Percentiles rank a stretch among this genome's conserved stretches.
Conservation (phyloP, 2,797 vertebrate species). For the Darevskia nairensis region DNA sequence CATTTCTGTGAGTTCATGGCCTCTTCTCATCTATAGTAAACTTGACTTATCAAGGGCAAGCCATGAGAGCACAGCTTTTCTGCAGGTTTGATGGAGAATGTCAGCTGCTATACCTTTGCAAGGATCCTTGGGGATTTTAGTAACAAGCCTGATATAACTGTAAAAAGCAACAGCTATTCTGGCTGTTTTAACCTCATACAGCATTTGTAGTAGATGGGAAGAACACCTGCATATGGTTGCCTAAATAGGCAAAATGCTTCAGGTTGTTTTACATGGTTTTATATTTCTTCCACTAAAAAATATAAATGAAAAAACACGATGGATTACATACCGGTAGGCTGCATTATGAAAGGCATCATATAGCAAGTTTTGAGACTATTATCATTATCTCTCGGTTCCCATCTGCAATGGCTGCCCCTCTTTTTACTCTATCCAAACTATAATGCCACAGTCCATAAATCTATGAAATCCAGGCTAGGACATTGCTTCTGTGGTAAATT, state of each 20-base stretch:
- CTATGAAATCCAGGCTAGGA: too few species aligned
- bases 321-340: neutral
- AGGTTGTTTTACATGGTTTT: too few species aligned
- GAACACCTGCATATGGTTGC: neutral
- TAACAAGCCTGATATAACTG: slow-evolving; percentile 11
- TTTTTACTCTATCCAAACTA: too few species aligned
- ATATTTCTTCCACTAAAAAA: slow-evolving; percentile 34
- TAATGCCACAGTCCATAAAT: too few species aligned
- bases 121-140: slow-evolving; percentile 49
- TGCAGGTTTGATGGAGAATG: neutral
- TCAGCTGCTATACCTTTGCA: neutral
- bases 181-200: neutral
- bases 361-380: neutral
- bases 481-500: too few species aligned
- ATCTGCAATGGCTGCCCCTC: too few species aligned
- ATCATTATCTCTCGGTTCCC: neutral
- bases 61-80: neutral
- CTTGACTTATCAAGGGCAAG: neutral
- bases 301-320: neutral
- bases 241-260: slow-evolving; percentile 16
- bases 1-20: neutral
- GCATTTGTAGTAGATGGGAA: neutral
- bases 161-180: neutral
- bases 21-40: neutral
- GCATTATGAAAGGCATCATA: neutral